Evolutionary conservation across 1,140 invertebrate species (phyloP).

Genomic region (Laupala kohalensis): DNA sequence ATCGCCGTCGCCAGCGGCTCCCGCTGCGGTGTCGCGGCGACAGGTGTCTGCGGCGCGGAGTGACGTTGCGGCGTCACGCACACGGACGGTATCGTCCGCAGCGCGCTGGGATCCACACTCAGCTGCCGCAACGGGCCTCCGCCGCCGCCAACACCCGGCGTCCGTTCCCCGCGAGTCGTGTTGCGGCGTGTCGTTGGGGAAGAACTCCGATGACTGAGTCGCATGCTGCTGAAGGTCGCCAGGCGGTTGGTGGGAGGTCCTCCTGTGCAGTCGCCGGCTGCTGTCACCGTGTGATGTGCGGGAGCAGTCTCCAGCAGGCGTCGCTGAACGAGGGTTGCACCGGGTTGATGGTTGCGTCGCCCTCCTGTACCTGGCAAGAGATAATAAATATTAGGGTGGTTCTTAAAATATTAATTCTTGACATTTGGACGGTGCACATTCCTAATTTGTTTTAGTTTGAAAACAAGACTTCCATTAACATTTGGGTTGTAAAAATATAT

Average conservation of each 20-base stretch:
- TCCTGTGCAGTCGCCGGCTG: neutral
- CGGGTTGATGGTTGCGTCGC: neutral
- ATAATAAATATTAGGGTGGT: too few relatives aligned
- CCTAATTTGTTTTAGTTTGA: too few relatives aligned
- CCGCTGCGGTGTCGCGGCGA: neutral
- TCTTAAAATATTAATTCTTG: too few relatives aligned
- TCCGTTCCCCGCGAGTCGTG: conserved; percentile 33
- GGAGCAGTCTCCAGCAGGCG: conserved; percentile 24
- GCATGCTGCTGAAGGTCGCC: conserved; percentile 37
- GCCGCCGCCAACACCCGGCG: neutral
- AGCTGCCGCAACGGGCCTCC: conserved; percentile 26
- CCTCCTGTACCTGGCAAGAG: too few relatives aligned
- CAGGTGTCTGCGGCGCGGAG: conserved; percentile 10
- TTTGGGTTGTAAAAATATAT: too few relatives aligned
- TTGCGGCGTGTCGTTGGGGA: conserved; percentile 34
- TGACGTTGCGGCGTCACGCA: neutral
- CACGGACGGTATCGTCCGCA: neutral
- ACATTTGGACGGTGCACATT: too few relatives aligned
- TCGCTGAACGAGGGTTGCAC: neutral
- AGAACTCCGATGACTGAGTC: conserved; percentile 28
- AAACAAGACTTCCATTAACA: too few relatives aligned
- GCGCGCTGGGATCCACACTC: neutral
- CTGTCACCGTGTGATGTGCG: conserved; percentile 26
- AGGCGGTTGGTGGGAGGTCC: conserved; percentile 27
- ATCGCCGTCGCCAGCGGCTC: neutral